Conservation (phyloP, 53 echinoderm and acorn worm species). For the Holothuria scabra region DNA sequence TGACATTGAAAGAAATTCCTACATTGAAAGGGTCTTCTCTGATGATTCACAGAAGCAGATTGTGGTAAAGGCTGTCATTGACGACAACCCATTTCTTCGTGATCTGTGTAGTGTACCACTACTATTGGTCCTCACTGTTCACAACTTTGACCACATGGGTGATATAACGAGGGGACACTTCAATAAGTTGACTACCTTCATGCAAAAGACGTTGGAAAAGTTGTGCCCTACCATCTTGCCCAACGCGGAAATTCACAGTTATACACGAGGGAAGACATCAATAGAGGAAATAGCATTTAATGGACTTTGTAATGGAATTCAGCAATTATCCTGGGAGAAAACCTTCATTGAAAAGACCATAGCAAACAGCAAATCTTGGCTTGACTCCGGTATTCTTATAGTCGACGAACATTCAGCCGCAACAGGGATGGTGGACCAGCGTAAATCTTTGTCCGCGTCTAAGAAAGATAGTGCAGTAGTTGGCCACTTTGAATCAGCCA, state of each 20-base stretch:
- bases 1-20: conserved; percentile 5
- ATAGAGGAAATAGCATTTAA: conserved; percentile 5
- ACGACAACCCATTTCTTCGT: conserved; percentile 1
- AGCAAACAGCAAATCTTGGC: background rate
- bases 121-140: background rate
- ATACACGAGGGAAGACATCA: too few species aligned
- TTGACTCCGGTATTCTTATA: background rate
- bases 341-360: background rate
- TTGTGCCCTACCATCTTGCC: background rate
- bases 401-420: background rate
- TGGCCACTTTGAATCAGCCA: too few species aligned
- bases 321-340: background rate
- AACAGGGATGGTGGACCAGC: background rate
- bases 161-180: background rate
- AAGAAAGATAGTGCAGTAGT: too few species aligned
- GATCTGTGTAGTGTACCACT: conserved; percentile 18
- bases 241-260: too few species aligned
- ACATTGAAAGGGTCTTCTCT: conserved; percentile 3
- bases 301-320: background rate
- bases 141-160: background rate
- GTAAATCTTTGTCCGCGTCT: too few species aligned
- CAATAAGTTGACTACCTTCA: background rate
- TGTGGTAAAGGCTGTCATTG: background rate
- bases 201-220: background rate
- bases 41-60: background rate